Percentiles rank a stretch among this genome's conserved stretches.
These are phyloP conservation scores for Catocala sponsa DNA, from an alignment of 2,888 invertebrate genomes.

Conservation along the genomic window DNA sequence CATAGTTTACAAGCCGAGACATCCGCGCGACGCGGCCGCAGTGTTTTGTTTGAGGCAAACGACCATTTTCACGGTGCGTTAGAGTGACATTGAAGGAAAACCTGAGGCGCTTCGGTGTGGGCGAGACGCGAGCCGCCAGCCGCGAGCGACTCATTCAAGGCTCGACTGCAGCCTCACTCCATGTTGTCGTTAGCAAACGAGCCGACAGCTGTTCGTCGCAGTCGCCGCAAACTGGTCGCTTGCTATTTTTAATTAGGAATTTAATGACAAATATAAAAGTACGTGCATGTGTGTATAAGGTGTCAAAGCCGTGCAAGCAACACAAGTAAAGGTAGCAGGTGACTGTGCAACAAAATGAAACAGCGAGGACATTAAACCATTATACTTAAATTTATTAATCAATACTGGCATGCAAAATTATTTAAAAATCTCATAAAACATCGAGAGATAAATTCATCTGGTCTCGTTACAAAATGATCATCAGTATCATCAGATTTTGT, in stretches of 20 bases:
- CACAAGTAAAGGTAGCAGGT: neutral
- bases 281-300: conserved; percentile 7
- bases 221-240: conserved; percentile 18
- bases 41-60: conserved; percentile 70
- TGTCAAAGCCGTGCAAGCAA: conserved; percentile 26
- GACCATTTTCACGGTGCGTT: conserved; percentile 64
- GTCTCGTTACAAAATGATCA: conserved; percentile 77
- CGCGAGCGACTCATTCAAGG: conserved; percentile 40
- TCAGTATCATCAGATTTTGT: conserved; percentile 77
- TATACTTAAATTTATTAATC: conserved; percentile 87
- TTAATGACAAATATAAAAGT: conserved; percentile 10
- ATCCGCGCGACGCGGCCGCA: conserved; percentile 72
- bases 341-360: conserved; percentile 70
- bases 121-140: conserved; percentile 23
- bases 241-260: conserved; percentile 2
- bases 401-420: conserved; percentile 83
- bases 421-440: conserved; percentile 81
- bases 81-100: conserved; percentile 73
- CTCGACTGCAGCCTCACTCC: conserved; percentile 35
- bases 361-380: conserved; percentile 73
- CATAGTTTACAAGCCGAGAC: conserved; percentile 59
- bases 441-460: conserved; percentile 83
- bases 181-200: conserved; percentile 10
- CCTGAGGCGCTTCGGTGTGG: conserved; percentile 45
- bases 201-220: conserved; percentile 24